Base-by-base conservation (phyloP, 1,140 invertebrate genomes). In the Drosophila simulans region DNA sequence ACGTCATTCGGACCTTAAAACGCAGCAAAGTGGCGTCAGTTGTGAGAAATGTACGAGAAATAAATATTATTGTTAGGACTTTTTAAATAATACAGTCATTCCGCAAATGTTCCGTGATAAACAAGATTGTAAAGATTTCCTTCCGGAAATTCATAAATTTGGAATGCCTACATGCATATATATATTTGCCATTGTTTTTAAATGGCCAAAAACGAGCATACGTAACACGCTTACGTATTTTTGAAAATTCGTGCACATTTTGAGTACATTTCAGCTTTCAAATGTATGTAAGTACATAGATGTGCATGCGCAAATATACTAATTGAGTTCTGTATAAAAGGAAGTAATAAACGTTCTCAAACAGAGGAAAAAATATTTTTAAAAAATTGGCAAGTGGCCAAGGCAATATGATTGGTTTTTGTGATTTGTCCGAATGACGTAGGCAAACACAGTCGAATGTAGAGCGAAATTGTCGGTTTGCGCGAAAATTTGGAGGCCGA, bases 271-370 rank as follows among this genome's bases (percentile, higher is more conserved):
- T 52, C 34, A 46, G 40, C 25, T 40, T 66, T 12, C 10, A n/a
- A 51, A 54, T 49, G 40, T 76, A 35, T 51, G 66, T 72, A 63
- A 25, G n/a, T 15, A 35, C 35, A 54, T 70, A 27, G 49, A 46
- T 70, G 43, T 71, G 52, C 68, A 71, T 57, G 66, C 68, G 68
- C 68, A 70, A 71, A 71, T 71, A 66, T 76, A 76, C 72, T 76
- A 76, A 76, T 76, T 76, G 68, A 49, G 68, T 71, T 71, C 70
- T 70, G 72, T 76, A 76, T 76, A 76, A 76, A 76, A 76, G 72
- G 72, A 76, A 76, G 72, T 76, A 76, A 76, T 76, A 76, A 76
- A 76, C 72, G 72, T 76, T 76, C 71, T 65, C 37, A 76, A 76
- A 76, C 72, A 76, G 60, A 58, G 54, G 72, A 52, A 65, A 75